Percentiles rank a stretch among this genome's conserved stretches.
Evolutionary conservation across 2,113 vertebrate genomes (phyloP).

Genomic region (Engystomops pustulosus): DNA sequence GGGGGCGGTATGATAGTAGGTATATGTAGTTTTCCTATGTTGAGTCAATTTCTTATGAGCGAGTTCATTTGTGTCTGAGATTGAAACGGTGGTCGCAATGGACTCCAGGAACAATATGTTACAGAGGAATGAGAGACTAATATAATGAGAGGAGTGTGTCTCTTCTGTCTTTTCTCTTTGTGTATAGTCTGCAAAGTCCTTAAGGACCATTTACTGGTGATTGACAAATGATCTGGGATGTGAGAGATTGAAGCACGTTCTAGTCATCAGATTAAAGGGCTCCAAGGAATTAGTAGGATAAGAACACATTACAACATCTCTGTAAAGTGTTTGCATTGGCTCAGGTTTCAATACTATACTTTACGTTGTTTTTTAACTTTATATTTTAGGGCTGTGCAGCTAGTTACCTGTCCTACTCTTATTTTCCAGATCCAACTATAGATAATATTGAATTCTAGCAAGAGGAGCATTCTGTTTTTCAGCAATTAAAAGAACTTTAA

Average conservation of each 20-base stretch:
- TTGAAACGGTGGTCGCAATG: slow-evolving; percentile 49
- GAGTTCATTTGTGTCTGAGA: background rate
- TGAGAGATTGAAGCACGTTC: slow-evolving; percentile 66
- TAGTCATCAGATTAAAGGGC: slow-evolving; percentile 62
- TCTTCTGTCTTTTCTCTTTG: slow-evolving; percentile 64
- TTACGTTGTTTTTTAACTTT: no score
- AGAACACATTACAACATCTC: slow-evolving; percentile 58
- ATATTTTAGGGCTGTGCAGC: background rate
- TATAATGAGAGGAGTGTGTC: slow-evolving; percentile 65
- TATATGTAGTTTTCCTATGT: background rate
- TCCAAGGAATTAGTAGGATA: slow-evolving; percentile 42
- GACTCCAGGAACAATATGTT: slow-evolving; percentile 65
- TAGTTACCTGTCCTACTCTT: background rate
- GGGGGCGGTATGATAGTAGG: background rate
- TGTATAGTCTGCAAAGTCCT: slow-evolving; percentile 48
- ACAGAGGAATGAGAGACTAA: slow-evolving; percentile 64
- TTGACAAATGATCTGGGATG: slow-evolving; percentile 73
- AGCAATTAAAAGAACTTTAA: no score
- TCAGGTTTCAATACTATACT: background rate
- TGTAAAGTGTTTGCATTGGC: slow-evolving; percentile 13
- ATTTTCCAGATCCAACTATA: background rate
- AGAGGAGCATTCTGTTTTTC: no score
- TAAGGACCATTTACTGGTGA: slow-evolving; percentile 64
- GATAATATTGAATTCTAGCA: no score
- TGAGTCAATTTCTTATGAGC: background rate